Conservation (phyloP, 2,888 invertebrate genomes). For the Ceramica pisi region DNA sequence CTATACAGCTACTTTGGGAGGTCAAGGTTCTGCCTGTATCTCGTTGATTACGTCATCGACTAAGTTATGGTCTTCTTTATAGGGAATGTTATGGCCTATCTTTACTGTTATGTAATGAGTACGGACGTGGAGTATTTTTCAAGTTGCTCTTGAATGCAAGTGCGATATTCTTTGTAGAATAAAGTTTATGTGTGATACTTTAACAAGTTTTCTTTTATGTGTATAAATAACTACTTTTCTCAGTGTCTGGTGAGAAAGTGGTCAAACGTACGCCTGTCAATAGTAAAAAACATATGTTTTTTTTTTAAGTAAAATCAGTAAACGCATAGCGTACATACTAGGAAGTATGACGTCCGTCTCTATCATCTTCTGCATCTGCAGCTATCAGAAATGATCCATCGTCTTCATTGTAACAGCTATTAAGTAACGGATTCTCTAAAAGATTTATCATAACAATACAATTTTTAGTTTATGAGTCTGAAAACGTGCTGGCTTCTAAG, state of each 20-base stretch:
- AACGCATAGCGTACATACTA: no score
- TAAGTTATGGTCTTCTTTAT: conserved; percentile 63
- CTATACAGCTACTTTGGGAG: conserved; percentile 42
- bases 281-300: no score
- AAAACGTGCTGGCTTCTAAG: conserved; percentile 20
- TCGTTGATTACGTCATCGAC: conserved; percentile 58
- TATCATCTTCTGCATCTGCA: background rate
- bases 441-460: background rate
- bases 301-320: no score
- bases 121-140: conserved; percentile 44
- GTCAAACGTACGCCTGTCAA: no score
- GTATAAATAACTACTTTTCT: background rate
- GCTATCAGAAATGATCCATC: background rate
- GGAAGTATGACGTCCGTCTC: background rate
- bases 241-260: no score
- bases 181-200: background rate
- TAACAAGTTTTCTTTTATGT: background rate
- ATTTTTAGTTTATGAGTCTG: conserved; percentile 3
- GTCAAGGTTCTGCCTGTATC: conserved; percentile 59
- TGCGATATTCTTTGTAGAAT: background rate
- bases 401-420: no score
- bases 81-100: conserved; percentile 49
- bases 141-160: conserved; percentile 13
- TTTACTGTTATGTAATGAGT: conserved; percentile 54
- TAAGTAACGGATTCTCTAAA: background rate